Percentiles rank a stretch among this genome's conserved stretches.
These are phyloP conservation scores for Podarcis lilfordi DNA, from an alignment of 2,797 vertebrate genomes.

Conservation along the genomic window DNA sequence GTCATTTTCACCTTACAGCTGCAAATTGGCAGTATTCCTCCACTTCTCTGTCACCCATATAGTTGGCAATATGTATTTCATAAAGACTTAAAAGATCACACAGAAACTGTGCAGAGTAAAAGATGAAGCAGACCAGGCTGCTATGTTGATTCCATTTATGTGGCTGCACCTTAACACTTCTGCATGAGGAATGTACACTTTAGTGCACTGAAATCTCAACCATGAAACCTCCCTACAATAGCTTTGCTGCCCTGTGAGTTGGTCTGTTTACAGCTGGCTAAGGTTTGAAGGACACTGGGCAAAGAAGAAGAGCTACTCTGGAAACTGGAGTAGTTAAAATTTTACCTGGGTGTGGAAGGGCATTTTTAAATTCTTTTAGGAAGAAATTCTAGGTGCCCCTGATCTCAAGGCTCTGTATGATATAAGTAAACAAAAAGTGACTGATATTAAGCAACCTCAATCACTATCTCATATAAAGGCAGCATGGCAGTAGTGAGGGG, in stretches of 20 bases:
- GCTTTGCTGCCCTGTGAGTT: not conserved
- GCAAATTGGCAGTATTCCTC: not conserved
- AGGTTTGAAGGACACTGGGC: not conserved
- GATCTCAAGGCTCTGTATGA: conserved; percentile 56
- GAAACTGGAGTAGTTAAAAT: conserved; percentile 57
- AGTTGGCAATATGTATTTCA: not conserved
- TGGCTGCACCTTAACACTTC: conserved; percentile 14
- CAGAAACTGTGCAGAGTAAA: conserved; percentile 24
- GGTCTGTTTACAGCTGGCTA: conserved; percentile 37
- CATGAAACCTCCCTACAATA: conserved; percentile 19
- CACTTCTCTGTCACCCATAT: not conserved
- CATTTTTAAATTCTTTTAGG: conserved; percentile 50
- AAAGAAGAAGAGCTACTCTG: conserved; percentile 16
- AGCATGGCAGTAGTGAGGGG: not conserved
- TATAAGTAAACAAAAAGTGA: conserved; percentile 59
- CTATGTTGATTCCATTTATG: conserved; percentile 34
- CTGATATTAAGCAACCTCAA: conserved; percentile 58
- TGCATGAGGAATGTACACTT: conserved; percentile 21
- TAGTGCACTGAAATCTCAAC: conserved; percentile 7
- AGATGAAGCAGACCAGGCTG: conserved; percentile 19
- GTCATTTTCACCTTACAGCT: not conserved
- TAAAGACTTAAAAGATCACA: conserved; percentile 21
- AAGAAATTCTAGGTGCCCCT: conserved; percentile 47
- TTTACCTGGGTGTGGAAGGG: conserved; percentile 43
- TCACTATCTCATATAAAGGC: conserved; percentile 44